These are phyloP conservation scores for Phodopus roborovskii DNA, from an alignment of 2,113 vertebrate genomes.

Conservation along the genomic window DNA sequence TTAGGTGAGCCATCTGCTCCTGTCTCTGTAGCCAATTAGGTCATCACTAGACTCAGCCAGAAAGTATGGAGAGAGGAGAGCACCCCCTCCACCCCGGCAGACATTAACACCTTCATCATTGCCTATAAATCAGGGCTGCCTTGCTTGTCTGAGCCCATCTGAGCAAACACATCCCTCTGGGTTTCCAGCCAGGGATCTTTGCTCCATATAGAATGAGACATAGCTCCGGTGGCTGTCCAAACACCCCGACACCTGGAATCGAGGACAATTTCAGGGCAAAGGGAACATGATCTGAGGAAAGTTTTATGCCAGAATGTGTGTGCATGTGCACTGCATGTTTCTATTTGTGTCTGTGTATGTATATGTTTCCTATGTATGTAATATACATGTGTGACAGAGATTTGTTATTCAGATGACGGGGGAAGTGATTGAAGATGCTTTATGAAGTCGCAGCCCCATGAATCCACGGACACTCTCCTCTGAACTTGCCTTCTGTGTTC, in stretches of 20 bases:
- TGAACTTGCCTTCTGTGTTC: neutral
- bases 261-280: neutral
- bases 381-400: neutral
- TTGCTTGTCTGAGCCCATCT: neutral
- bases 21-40: slow-evolving; percentile 63
- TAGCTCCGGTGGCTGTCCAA: neutral
- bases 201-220: neutral
- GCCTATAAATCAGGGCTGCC: slow-evolving; percentile 43
- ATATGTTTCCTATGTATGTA: neutral
- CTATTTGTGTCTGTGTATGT: neutral
- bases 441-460: neutral
- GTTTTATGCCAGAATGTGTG: neutral
- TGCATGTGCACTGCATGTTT: neutral
- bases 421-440: neutral
- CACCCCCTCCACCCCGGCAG: neutral
- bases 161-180: neutral
- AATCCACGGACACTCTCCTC: neutral
- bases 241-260: neutral
- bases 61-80: neutral
- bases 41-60: neutral
- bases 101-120: slow-evolving; percentile 15
- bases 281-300: neutral
- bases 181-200: neutral
- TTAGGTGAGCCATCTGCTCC: slow-evolving; percentile 63
- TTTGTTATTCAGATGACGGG: neutral